Conservation (phyloP, 1,140 invertebrate genomes). For the Antheraea mylitta region DNA sequence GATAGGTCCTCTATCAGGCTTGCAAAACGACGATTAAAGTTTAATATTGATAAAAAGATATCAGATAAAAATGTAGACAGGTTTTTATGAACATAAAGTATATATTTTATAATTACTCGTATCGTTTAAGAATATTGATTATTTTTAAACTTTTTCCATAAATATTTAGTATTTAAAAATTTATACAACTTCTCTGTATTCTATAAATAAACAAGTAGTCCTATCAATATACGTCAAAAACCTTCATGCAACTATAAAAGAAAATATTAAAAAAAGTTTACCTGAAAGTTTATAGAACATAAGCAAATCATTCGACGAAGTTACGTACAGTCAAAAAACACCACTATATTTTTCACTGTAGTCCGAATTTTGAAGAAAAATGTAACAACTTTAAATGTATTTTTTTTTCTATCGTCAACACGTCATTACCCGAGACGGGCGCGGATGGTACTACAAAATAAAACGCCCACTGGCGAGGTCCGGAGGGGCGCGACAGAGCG, state of each 20-base stretch:
- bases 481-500: conserved; percentile 46
- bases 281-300: conserved; percentile 33
- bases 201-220: background rate
- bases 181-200: too few relatives aligned
- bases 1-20: too few relatives aligned
- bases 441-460: conserved; percentile 52
- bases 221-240: background rate
- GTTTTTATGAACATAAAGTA: background rate
- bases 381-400: conserved; percentile 13
- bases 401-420: conserved; percentile 24
- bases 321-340: conserved; percentile 16
- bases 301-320: conserved; percentile 14
- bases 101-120: background rate
- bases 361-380: background rate
- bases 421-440: conserved; percentile 43
- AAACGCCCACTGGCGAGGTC: conserved; percentile 39
- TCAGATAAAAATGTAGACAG: background rate
- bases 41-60: background rate
- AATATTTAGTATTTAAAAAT: too few relatives aligned
- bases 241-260: background rate
- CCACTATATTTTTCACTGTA: conserved; percentile 1
- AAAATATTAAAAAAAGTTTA: background rate
- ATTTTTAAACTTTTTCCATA: background rate
- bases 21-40: too few relatives aligned
- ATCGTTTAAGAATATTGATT: background rate